These are phyloP conservation scores for Maniola jurtina DNA, from an alignment of 1,140 invertebrate species.

Conservation along the genomic window DNA sequence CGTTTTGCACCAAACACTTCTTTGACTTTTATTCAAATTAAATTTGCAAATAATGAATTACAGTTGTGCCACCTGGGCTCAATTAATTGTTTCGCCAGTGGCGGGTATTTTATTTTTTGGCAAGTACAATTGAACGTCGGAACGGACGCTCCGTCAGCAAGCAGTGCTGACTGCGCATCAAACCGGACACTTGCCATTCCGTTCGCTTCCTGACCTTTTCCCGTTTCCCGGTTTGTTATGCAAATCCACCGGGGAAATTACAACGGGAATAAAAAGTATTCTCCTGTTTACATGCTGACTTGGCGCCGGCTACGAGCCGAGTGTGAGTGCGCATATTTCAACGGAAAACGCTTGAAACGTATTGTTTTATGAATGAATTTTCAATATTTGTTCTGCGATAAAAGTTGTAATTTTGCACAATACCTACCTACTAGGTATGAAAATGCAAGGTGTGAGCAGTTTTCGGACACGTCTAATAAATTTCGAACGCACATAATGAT, in stretches of 20 bases:
- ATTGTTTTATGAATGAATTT: constrained; percentile 10
- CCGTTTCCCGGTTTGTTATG: constrained; percentile 76
- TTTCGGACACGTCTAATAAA: no score
- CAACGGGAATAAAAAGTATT: constrained; percentile 76
- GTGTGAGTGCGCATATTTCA: constrained; percentile 68
- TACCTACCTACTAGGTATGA: no score
- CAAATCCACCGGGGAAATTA: constrained; percentile 71
- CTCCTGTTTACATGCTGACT: constrained; percentile 73
- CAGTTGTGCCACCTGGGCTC: no score
- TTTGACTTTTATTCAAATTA: no score
- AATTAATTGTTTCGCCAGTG: no score
- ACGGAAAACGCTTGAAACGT: constrained; percentile 12
- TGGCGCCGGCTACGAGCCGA: constrained; percentile 62
- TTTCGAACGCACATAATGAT: no score
- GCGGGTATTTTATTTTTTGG: neutral
- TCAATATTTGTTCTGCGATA: constrained; percentile 9
- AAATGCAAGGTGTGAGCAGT: no score
- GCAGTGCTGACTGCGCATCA: constrained; percentile 69
- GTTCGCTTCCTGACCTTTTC: constrained; percentile 77
- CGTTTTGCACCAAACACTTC: no score
- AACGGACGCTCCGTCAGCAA: constrained; percentile 45
- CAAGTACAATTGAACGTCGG: constrained; percentile 23
- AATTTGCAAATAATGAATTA: no score
- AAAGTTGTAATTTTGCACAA: neutral
- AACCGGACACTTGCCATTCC: constrained; percentile 70